phyloP scores from a whole-genome alignment of 2,797 vertebrate species.

The Okamejei kenojei region DNA sequence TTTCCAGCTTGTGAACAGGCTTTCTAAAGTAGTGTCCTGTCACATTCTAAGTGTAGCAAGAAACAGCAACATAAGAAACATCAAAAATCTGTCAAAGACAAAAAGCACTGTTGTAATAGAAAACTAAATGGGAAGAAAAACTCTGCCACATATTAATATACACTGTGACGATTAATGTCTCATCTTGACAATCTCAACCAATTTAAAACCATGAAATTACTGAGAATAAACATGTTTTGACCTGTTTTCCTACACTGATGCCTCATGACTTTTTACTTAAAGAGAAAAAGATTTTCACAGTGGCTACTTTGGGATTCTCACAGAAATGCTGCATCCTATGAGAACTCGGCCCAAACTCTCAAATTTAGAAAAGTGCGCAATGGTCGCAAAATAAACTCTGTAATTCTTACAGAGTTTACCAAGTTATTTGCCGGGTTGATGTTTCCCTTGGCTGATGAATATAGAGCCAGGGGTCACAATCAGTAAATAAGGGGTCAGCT shows the following conservation, averaged over 20 bases:
- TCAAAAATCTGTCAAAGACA: constrained; percentile 17
- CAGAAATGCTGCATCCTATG: background rate
- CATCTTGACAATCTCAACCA: constrained; percentile 19
- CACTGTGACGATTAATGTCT: background rate
- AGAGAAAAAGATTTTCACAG: constrained; percentile 8
- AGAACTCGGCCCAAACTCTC: too few species aligned
- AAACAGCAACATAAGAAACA: constrained; percentile 27
- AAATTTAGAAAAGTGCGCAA: too few species aligned
- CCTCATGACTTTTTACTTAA: background rate
- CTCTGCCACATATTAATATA: background rate
- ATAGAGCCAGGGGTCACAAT: too few species aligned
- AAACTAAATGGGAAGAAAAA: background rate
- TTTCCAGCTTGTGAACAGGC: constrained; percentile 27
- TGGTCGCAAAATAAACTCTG: too few species aligned
- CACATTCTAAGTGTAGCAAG: constrained; percentile 8
- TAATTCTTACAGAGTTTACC: too few species aligned
- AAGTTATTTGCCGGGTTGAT: too few species aligned
- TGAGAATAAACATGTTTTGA: constrained; percentile 5
- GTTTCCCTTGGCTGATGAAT: too few species aligned
- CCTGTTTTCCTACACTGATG: background rate
- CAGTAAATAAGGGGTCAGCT: too few species aligned
- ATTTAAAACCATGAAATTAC: background rate
- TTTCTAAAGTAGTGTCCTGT: constrained; percentile 19
- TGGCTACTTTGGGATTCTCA: background rate
- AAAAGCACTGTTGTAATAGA: constrained; percentile 2